Conservation (phyloP, 2,888 invertebrate genomes). For the Conistra vaccinii region DNA sequence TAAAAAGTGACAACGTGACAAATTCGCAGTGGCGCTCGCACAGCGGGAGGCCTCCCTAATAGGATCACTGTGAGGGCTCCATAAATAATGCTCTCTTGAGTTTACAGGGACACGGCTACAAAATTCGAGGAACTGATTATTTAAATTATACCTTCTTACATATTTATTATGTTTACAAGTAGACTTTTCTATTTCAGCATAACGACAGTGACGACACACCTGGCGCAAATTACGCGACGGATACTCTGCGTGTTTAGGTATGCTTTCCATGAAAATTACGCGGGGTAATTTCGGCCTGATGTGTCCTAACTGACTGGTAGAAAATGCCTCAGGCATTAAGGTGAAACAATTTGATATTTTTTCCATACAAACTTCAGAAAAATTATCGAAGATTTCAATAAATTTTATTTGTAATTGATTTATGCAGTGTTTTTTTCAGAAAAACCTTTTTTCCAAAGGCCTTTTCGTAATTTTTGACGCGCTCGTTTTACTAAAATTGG, state of each 20-base stretch:
- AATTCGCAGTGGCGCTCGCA: slow-evolving; percentile 38
- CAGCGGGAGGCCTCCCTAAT: slow-evolving; percentile 47
- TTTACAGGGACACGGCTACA: slow-evolving; percentile 15
- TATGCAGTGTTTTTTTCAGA: no score
- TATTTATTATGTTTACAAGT: slow-evolving; percentile 23
- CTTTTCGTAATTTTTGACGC: no score
- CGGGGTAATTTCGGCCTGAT: background rate
- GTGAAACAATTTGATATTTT: no score
- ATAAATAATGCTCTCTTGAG: slow-evolving; percentile 53
- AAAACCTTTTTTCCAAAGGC: no score
- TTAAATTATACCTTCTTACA: slow-evolving; percentile 11
- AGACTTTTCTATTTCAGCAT: background rate
- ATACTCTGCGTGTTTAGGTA: background rate
- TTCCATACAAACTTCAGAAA: no score
- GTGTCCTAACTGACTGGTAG: no score
- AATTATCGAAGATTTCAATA: no score
- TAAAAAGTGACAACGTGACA: slow-evolving; percentile 45
- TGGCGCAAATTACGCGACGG: background rate
- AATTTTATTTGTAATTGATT: no score
- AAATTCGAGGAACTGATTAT: slow-evolving; percentile 19
- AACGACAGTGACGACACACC: background rate
- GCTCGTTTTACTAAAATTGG: no score
- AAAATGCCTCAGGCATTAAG: no score
- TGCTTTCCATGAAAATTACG: background rate
- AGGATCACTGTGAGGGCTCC: slow-evolving; percentile 43